Base-by-base conservation (phyloP, 2,113 vertebrate species). In the Hiodon alosoides region DNA sequence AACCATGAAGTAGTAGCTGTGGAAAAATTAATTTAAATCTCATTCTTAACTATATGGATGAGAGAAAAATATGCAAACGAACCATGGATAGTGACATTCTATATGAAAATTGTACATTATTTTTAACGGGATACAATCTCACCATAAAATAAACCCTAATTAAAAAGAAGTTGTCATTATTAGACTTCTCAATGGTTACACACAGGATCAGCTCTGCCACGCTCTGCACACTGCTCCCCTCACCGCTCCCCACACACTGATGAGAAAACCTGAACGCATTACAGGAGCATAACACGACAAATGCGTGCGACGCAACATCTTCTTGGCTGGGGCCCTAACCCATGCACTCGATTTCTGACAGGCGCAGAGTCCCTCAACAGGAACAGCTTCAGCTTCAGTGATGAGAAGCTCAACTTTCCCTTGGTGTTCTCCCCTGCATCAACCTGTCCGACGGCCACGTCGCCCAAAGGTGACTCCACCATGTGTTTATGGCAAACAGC, bases 311-410 rank as follows among this genome's bases (percentile, higher is more conserved):
- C 0, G 17, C 46, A 69, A 69, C 31, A 68, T 51, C 31, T 72
- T 55, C 69, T 17, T 68, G 46, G 31, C 67, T 53, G 53, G 55
- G 57, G 14, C 60, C 4, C 46, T n/a, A 7, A 58, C 51, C 50
- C 46, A 8, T 9, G 13, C 71, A 2, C 17, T 53, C 55, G 77
- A 52, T 69, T 7, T 80, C 75, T 61, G 58, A 76, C 88, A 99
- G 96, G 97, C 91, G 94, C 93, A 9, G 96, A 94, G 79, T 97
- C 93, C 0, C 91, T 96, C 17, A 94, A 88, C 79, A 93, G 96
- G 81, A 94, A 93, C 80, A 98, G 96, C 84, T 94, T 97, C 86
- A 95, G 93, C 79, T 93, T 95, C 86, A 98, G 96, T 2, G 95
- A 98, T 14, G 97, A 98, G 87, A 94, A 95, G 69, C 91, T 98